Percentiles rank a stretch among this genome's conserved stretches.
These are phyloP conservation scores for Himantopus leucocephalus DNA, from an alignment of 2,113 vertebrate genomes.

Conservation along the genomic window DNA sequence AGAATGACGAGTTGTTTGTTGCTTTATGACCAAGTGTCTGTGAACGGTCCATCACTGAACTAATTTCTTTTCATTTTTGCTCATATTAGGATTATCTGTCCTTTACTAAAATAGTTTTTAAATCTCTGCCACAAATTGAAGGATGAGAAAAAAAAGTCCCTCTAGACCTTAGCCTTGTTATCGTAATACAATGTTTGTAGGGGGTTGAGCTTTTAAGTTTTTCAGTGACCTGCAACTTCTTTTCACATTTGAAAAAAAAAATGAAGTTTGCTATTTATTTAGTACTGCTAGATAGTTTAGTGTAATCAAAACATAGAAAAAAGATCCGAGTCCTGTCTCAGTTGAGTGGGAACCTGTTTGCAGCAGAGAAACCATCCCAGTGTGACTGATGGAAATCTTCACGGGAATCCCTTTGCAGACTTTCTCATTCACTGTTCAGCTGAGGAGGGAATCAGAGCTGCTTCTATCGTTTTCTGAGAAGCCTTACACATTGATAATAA, in stretches of 20 bases:
- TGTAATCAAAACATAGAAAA: background rate
- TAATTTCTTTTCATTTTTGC: background rate
- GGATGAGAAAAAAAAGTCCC: background rate
- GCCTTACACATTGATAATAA: background rate
- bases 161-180: background rate
- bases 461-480: background rate
- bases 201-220: background rate
- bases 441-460: background rate
- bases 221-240: background rate
- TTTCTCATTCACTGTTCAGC: background rate
- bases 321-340: background rate
- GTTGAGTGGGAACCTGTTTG: background rate
- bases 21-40: constrained; percentile 6
- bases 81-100: background rate
- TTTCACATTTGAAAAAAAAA: background rate
- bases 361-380: background rate
- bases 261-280: background rate
- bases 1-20: background rate
- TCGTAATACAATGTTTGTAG: background rate
- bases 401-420: background rate
- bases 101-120: background rate
- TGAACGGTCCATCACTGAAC: background rate
- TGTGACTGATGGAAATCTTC: background rate
- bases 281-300: background rate
- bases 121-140: background rate